Evolutionary conservation across 1,140 invertebrate genomes (phyloP).

Genomic region (Leguminivora glycinivorella): DNA sequence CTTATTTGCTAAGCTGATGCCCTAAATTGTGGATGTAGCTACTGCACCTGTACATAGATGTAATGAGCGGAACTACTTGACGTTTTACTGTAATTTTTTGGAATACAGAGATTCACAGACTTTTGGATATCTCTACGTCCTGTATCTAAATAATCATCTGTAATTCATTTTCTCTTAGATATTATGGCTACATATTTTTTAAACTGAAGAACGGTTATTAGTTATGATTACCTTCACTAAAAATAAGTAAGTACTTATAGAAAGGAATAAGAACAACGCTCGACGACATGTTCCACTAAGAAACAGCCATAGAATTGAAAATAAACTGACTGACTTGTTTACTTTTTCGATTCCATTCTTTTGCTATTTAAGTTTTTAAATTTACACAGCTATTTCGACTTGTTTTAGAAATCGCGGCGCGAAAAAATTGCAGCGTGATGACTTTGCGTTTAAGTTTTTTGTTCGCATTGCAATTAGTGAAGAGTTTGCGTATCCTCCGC

Average conservation of each 20-base stretch:
- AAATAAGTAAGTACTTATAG: too few species aligned
- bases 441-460: conserved; percentile 74
- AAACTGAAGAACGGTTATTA: too few species aligned
- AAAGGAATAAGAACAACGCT: neutral
- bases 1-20: too few species aligned
- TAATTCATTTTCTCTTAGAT: too few species aligned
- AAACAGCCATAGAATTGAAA: conserved; percentile 14
- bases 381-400: conserved; percentile 33
- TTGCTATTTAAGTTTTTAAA: conserved; percentile 38
- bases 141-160: too few species aligned
- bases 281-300: neutral
- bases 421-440: conserved; percentile 70
- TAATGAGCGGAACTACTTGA: too few species aligned
- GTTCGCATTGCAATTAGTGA: conserved; percentile 78
- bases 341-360: conserved; percentile 21
- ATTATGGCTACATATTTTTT: too few species aligned
- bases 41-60: too few species aligned
- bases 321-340: neutral
- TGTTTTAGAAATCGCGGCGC: conserved; percentile 53
- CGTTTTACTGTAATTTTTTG: too few species aligned
- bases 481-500: conserved; percentile 75
- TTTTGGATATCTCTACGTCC: too few species aligned
- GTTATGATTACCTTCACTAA: neutral
- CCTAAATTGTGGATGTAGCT: too few species aligned
- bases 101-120: too few species aligned